Percentiles rank a stretch among this genome's conserved stretches.
These are phyloP conservation scores for Manis javanica DNA, from an alignment of 2,797 vertebrate genomes.

Conservation along the genomic window DNA sequence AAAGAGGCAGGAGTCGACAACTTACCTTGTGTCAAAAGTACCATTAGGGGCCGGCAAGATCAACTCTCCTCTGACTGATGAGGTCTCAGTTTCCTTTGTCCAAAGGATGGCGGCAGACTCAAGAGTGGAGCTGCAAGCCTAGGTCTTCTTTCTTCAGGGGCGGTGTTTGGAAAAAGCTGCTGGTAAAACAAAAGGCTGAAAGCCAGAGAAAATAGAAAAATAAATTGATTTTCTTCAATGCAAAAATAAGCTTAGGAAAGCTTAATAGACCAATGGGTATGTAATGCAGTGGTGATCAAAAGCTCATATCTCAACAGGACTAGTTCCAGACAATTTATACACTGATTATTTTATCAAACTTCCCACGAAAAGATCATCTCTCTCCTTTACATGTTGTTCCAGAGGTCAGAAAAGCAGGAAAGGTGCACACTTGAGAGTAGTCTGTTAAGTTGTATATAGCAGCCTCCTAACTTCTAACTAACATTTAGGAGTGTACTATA, in stretches of 20 bases:
- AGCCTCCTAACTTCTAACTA: too few relatives aligned
- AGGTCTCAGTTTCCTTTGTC: not conserved
- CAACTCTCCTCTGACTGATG: not conserved
- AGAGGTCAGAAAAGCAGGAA: not conserved
- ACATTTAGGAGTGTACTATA: not conserved
- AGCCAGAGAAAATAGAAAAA: not conserved
- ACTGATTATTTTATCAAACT: slow-evolving; percentile 27
- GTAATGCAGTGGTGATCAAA: not conserved
- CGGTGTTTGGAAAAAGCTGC: not conserved
- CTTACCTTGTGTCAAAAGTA: not conserved
- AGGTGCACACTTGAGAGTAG: not conserved
- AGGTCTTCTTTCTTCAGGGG: not conserved
- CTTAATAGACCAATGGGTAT: not conserved
- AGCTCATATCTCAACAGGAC: not conserved
- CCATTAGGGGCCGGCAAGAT: not conserved
- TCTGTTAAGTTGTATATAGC: too few relatives aligned
- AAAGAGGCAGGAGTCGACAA: not conserved
- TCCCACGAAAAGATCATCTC: not conserved
- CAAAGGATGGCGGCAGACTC: not conserved
- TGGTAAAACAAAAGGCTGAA: slow-evolving; percentile 24
- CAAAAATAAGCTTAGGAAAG: not conserved
- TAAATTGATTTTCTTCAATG: not conserved
- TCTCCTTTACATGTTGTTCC: not conserved
- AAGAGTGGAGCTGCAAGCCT: not conserved
- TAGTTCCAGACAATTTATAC: not conserved